Conservation (phyloP, 2,113 vertebrate genomes). For the Leptobrachium ailaonicum region DNA sequence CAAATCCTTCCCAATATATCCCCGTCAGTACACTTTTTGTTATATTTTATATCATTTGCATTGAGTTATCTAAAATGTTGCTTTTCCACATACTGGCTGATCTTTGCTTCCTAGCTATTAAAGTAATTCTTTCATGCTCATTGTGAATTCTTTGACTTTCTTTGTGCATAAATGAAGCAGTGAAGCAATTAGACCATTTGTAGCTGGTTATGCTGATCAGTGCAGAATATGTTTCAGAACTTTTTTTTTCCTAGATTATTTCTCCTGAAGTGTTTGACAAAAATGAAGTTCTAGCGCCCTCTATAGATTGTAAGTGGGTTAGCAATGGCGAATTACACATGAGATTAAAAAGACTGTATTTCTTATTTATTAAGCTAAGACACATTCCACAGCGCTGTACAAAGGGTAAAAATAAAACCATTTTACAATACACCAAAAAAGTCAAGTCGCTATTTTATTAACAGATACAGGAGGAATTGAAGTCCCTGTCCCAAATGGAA, state of each 20-base stretch:
- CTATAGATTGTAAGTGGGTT: conserved; percentile 8
- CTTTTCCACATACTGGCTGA: not conserved
- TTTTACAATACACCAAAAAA: too few species aligned
- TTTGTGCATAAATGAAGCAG: not conserved
- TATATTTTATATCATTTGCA: too few species aligned
- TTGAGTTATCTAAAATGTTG: not conserved
- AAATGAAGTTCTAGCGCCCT: conserved; percentile 29
- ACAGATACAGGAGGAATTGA: too few species aligned
- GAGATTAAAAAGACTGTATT: too few species aligned
- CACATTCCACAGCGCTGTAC: too few species aligned
- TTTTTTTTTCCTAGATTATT: too few species aligned
- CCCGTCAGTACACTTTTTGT: too few species aligned
- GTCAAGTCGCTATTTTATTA: too few species aligned
- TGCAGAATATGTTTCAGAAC: not conserved
- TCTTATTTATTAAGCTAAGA: too few species aligned
- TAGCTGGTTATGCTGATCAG: not conserved
- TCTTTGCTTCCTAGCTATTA: not conserved
- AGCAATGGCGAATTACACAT: not conserved
- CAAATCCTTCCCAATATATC: too few species aligned
- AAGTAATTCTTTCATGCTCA: not conserved
- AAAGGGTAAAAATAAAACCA: too few species aligned
- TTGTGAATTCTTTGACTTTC: not conserved
- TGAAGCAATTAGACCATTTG: not conserved
- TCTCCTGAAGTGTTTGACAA: not conserved
- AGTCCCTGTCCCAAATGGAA: too few species aligned